Base-by-base conservation (phyloP, 2,888 invertebrate genomes). In the Leptinotarsa rubiginosa region DNA sequence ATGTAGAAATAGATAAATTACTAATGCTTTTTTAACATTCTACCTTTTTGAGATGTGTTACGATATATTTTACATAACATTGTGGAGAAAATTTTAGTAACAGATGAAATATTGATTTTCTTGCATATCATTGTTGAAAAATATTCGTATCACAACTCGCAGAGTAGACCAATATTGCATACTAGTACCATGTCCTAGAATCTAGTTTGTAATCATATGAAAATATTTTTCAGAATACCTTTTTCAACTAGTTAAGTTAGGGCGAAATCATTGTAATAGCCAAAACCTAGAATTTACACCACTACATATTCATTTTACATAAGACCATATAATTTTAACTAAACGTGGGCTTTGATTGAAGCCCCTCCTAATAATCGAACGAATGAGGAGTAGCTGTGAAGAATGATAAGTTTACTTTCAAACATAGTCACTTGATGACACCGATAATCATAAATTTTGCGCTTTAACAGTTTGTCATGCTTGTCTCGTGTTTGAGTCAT, bases 121-220 rank as follows among this genome's bases (percentile, higher is more conserved):
- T 16, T 62, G 62, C 62, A n/a, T 41, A 62, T 31, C 31, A 5
- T 31, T 16, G 31, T n/a, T 5, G 62, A 31, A 16, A 16, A n/a
- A 13, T 62, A 31, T 41, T 62, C 41, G 25, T 62, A 13, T 16
- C 62, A 41, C 62, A 62, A 31, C 41, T n/a, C 62, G 41, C 47
- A 50, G 41, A 47, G 70, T 80, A 80, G 78, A 76, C 77, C 78
- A 78, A 78, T 75, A 68, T 66, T 69, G 74, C 78, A 77, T 78
- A 83, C 83, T 85, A 86, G 85, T 86, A 86, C 82, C 84, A 86
- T 86, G 86, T 87, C 87, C 87, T 87, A 87, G 84, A 85, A 81
- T 73, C 81, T 82, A 81, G 75, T 81, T 69, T 80, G 80, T 83
- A 84, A 83, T 81, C 79, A 82, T 81, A 79, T 79, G 80, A 77